Evolutionary conservation across 2,888 invertebrate species (phyloP), one percentile per base, ranked within the genome.

Genomic region (Exephanes ischioxanthus): DNA sequence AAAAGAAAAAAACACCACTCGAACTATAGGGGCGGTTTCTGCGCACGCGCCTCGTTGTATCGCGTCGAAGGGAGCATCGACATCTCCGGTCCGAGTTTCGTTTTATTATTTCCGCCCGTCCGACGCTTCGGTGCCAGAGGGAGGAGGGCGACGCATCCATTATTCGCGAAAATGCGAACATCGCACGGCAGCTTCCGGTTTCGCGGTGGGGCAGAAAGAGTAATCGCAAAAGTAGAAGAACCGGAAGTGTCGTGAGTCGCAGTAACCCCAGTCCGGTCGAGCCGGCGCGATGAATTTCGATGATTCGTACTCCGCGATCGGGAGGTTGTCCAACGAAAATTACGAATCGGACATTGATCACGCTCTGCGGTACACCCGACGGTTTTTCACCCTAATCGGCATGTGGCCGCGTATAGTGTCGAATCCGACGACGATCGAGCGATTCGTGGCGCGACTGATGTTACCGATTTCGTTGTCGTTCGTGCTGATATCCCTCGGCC

Each of bases 391-490:
- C 30, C 6, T 73, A 0, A 58, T 83, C 19, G 79, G 83, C 48
- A 58, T 80, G 1, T 83, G 79, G 83, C 73, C 83, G 0, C 30
- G 66, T 14, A 37, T 83, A n/a, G 33, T 53, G 26, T 6, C 45
- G 4, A 33, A 61, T 41, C 11, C 55, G 3, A 77, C 77, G 11
- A 70, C 2, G 0, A 22, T 26, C 5, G 71, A 77, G 33, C 41
- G 41, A 26, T 16, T 9, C 11, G 11, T 70, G 4, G 66, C 71
- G 5, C 71, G 26, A 30, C 16, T 71, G 0, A 30, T 71, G 11
- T 63, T 55, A n/a, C 11, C 37, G 5, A 11, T 83, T 22, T 67
- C 30, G 14, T 63, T 45, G 3, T 37, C 66, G 0, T 55, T 7
- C 14, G 41, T 68, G 37, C 16, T 63, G 48, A 41, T 16, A 1